Conservation (phyloP, 2,113 vertebrate genomes). For the Antennarius striatus region DNA sequence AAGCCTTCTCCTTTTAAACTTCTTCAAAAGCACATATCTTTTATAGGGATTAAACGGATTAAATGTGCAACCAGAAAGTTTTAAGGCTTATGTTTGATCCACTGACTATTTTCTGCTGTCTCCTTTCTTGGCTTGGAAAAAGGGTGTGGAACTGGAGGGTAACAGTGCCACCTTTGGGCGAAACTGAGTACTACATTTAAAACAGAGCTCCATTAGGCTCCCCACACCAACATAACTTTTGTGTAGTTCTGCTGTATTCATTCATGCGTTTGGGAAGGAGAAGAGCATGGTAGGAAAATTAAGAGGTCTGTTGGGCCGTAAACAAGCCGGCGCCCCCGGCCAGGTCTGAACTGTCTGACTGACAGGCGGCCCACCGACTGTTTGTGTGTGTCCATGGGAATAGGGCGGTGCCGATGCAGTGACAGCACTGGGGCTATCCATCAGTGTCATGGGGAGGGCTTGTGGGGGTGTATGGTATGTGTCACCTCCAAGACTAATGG, state of each 20-base stretch:
- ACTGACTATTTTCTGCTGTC: conserved; percentile 28
- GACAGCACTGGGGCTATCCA: conserved; percentile 78
- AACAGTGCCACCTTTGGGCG: conserved; percentile 75
- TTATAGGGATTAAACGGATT: conserved; percentile 71
- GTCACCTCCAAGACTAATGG: conserved; percentile 83
- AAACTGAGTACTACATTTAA: conserved; percentile 33
- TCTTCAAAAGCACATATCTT: conserved; percentile 55
- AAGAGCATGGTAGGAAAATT: conserved; percentile 21
- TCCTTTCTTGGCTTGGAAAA: conserved; percentile 5
- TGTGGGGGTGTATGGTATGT: conserved; percentile 67
- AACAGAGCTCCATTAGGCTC: conserved; percentile 15
- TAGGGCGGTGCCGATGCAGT: conserved; percentile 70
- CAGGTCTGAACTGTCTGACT: conserved; percentile 60
- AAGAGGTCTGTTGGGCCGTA: conserved; percentile 37
- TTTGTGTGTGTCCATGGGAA: conserved; percentile 84
- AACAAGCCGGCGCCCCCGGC: conserved; percentile 60
- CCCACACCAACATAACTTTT: conserved; percentile 6
- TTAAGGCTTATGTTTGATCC: conserved; percentile 48
- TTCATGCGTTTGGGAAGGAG: conserved; percentile 14
- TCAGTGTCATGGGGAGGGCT: conserved; percentile 77
- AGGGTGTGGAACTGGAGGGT: conserved; percentile 49
- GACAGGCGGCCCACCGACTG: conserved; percentile 71
- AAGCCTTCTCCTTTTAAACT: conserved; percentile 31
- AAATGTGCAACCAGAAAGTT: conserved; percentile 61
- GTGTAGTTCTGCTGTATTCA: conserved; percentile 39